Evolutionary conservation across 1,140 invertebrate species (phyloP), one percentile per base, ranked within the genome.

Genomic region (Penaeus indicus): DNA sequence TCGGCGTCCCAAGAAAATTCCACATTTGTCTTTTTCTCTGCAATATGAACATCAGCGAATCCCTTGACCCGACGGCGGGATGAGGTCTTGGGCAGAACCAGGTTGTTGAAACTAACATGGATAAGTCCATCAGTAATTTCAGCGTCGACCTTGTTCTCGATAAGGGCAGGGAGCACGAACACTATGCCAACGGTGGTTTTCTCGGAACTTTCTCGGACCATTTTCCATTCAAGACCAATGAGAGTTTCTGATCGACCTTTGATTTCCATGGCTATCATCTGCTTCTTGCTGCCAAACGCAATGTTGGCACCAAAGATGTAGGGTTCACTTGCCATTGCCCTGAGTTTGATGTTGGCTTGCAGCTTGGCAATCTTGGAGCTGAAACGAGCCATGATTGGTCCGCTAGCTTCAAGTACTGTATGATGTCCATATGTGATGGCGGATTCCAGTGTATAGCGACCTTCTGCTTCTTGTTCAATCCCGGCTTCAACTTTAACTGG

Each of bases 1-100:
- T 88, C 86, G 13, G 81, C 86, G 25, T 88, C 61, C 86, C 86
- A 88, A 11, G 42, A 27, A 16, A 88, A 22, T 38, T 78, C 82
- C n/a, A 54, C 62, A n/a, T 54, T 62, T 5, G n/a, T n/a, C 32
- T 42, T 64, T 47, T 88, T 62, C 27, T 21, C 42, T 32, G 21
- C 60, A 10, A 82, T 42, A 69, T 84, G 62, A 27, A 88, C 25
- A 32, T 88, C 69, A 63, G 81, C 22, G 64, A 88, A 88, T 1
- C 47, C 86, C 72, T 84, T 88, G 21, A 88, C 75, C 42, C 72
- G 61, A 19, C 81, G 86, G 42, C 32, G 54, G 60, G 61, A 62
- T 21, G 77, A 63, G 32, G 47, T 84, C 21, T 79, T 62, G 1
- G 72, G 81, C n/a, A 77, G 60, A 13, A 88, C 11, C 54, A 83